These are phyloP conservation scores for Chlorops oryzae DNA, from an alignment of 1,140 invertebrate species.

Conservation along the genomic window DNA sequence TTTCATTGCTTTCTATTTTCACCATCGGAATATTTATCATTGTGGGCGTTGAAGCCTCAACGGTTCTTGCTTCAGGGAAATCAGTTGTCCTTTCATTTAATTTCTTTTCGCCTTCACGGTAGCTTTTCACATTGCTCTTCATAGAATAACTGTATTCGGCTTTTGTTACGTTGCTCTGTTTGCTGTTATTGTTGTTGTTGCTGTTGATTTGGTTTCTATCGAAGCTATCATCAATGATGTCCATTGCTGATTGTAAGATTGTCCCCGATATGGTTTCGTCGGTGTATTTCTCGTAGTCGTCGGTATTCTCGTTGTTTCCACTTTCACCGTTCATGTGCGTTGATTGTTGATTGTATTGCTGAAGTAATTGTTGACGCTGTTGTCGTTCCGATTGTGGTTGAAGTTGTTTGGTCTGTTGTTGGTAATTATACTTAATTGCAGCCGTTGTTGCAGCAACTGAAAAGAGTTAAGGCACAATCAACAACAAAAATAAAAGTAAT, in stretches of 20 bases:
- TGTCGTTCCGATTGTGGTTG: not conserved
- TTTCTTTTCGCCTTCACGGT: not conserved
- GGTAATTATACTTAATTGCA: too few species aligned
- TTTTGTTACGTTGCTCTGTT: not conserved
- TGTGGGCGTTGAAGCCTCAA: not conserved
- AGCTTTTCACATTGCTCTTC: conserved; percentile 6
- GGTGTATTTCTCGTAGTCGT: not conserved
- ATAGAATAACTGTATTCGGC: not conserved
- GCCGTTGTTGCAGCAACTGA: too few species aligned
- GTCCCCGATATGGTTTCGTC: not conserved
- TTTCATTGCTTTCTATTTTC: not conserved
- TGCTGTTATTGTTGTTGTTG: conserved; percentile 6
- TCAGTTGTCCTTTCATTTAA: not conserved
- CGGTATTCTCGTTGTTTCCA: conserved; percentile 1
- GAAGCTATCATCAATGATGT: conserved; percentile 7
- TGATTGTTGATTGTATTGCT: not conserved
- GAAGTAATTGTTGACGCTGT: not conserved
- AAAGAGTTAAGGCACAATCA: too few species aligned
- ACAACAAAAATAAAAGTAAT: too few species aligned
- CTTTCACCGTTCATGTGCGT: too few species aligned
- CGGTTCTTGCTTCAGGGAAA: not conserved
- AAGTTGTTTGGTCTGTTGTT: too few species aligned
- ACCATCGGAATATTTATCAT: too few species aligned
- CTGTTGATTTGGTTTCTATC: conserved; percentile 7
- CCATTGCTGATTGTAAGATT: conserved; percentile 5